Evolutionary conservation across 2,797 vertebrate genomes (phyloP), one percentile per base, ranked within the genome.

Genomic region (Xiphophorus birchmanni): DNA sequence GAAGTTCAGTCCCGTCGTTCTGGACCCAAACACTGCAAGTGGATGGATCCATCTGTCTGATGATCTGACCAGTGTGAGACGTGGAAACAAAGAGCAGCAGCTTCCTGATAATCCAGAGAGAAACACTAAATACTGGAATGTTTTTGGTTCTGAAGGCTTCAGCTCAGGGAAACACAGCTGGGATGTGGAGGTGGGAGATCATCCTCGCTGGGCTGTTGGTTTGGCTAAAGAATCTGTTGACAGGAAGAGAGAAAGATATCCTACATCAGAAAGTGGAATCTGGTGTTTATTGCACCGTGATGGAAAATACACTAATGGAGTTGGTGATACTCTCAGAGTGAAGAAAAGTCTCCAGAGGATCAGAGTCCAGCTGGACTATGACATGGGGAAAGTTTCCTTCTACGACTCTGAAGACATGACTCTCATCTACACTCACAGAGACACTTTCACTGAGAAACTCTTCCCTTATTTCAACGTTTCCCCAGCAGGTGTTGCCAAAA

Each of bases 111-210:
- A 82, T 69, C 80, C 80, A 78, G 76, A 82, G 72, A 74, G 80
- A 78, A 0, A 0, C 75, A 74, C 11, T 18, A 3, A 45, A 0
- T 52, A 5, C 44, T 0, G 2, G 0, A 1, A 0, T n/a, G 50
- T 79, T 44, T 35, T 58, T 58, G 54, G 54, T n/a, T 58, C 54
- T 29, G 26, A 58, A 40, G 75, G 87, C 17, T 89, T 90, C 77
- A 88, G 56, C 69, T 86, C 86, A 72, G 87, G 87, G 48, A 88
- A 18, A 73, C 89, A 88, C 81, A 84, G 69, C 84, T 90, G 88
- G 90, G 83, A 91, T 50, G 84, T 90, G 58, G 73, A 90, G 44
- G 84, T 89, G 48, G 71, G 82, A 80, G 78, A 83, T 15, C 48
- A 77, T 80, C 81, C 78, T 29, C 0, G 0, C 3, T 83, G 82